These are phyloP conservation scores for Criorhina ranunculi DNA, from an alignment of 2,888 invertebrate genomes.

Conservation along the genomic window DNA sequence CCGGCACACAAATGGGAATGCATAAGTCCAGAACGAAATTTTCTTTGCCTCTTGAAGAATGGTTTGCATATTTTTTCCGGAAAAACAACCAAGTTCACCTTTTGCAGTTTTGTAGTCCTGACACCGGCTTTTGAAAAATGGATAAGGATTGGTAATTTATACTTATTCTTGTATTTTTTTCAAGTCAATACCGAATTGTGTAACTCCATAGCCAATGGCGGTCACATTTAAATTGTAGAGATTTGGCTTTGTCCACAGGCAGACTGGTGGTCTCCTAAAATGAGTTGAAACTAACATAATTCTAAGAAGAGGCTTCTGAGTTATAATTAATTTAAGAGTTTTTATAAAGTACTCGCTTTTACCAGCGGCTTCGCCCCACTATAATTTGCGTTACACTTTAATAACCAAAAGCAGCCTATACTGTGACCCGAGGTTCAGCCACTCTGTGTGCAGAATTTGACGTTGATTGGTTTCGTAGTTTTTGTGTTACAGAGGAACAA, in stretches of 20 bases:
- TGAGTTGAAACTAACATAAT: too few species aligned
- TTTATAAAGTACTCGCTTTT: too few species aligned
- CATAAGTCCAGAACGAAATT: slow-evolving; percentile 74
- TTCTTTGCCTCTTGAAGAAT: slow-evolving; percentile 24
- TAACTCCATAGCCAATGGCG: slow-evolving; percentile 42
- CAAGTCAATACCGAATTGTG: slow-evolving; percentile 23
- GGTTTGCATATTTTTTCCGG: slow-evolving; percentile 15
- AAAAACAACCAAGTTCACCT: slow-evolving; percentile 18
- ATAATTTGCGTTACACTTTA: too few species aligned
- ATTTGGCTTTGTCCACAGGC: slow-evolving; percentile 29
- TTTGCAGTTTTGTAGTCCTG: not conserved
- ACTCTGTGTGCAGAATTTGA: too few species aligned
- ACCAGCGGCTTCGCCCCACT: too few species aligned
- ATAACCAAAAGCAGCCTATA: too few species aligned
- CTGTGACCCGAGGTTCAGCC: too few species aligned
- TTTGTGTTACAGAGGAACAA: too few species aligned
- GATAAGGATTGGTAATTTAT: not conserved
- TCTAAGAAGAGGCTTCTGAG: too few species aligned
- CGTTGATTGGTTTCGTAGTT: too few species aligned
- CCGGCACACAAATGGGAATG: slow-evolving; percentile 80
- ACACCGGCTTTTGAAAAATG: slow-evolving; percentile 7
- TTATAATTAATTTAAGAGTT: too few species aligned
- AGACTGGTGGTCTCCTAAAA: slow-evolving; percentile 14
- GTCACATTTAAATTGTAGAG: slow-evolving; percentile 12
- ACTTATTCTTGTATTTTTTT: not conserved